phyloP scores from a whole-genome alignment of 2,797 vertebrate species.

The Lacerta bilineata region DNA sequence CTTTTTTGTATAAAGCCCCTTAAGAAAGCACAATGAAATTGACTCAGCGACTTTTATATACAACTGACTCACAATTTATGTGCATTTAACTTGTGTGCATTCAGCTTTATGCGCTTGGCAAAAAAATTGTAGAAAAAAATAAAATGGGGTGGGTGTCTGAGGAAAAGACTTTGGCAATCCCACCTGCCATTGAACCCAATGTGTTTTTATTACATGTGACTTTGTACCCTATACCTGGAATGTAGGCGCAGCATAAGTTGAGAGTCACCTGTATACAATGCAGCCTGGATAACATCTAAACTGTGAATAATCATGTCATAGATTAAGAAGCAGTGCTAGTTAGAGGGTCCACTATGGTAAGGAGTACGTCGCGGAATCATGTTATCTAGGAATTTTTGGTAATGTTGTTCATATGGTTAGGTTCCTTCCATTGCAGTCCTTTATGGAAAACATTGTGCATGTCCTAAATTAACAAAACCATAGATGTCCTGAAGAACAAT shows the following conservation, averaged over 20 bases:
- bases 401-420: background rate
- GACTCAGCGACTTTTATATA: background rate
- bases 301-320: background rate
- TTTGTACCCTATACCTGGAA: no score
- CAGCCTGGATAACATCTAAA: background rate
- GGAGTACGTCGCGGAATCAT: background rate
- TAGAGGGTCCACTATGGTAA: background rate
- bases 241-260: no score
- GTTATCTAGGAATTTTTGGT: background rate
- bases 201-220: no score
- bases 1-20: background rate
- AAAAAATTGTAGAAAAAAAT: no score
- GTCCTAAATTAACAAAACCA: background rate
- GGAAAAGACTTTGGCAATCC: no score
- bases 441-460: background rate
- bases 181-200: no score
- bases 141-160: no score
- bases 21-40: background rate
- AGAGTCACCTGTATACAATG: no score
- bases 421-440: background rate
- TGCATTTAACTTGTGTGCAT: no score
- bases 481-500: background rate
- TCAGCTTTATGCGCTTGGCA: no score
- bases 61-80: no score
- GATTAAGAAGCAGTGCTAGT: constrained; percentile 3